A percentile compares a stretch with the other conserved stretches of the same genome.
These are phyloP conservation scores for Rhynchomys soricoides DNA, from an alignment of 2,113 vertebrate genomes.

Conservation along the genomic window DNA sequence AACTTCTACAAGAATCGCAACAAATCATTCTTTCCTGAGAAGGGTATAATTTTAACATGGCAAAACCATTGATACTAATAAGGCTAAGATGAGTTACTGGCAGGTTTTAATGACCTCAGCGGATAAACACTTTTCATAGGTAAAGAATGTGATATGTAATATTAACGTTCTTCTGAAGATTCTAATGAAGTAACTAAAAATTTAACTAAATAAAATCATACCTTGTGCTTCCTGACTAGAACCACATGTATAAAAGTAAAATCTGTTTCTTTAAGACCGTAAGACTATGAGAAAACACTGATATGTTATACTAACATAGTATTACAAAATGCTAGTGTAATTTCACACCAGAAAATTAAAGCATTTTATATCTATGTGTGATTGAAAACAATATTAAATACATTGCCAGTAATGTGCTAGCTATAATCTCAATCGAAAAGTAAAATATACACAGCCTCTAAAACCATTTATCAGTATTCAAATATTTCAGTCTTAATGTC, in stretches of 20 bases:
- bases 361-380: neutral
- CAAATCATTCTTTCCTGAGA: conserved; percentile 34
- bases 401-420: neutral
- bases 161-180: neutral
- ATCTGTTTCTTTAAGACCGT: neutral
- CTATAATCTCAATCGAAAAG: neutral
- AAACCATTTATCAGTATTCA: neutral
- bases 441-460: neutral
- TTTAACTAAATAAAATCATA: neutral
- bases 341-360: neutral
- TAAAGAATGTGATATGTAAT: neutral
- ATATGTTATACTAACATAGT: neutral
- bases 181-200: neutral
- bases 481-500: neutral
- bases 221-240: neutral
- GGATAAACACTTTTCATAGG: neutral
- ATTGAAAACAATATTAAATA: neutral
- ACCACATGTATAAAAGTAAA: neutral
- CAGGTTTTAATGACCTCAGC: neutral
- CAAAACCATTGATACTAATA: conserved; percentile 20
- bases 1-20: conserved; percentile 54
- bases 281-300: neutral
- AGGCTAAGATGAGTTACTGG: neutral
- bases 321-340: neutral
- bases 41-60: neutral